Evolutionary conservation across 1,140 invertebrate species (phyloP).

Genomic region (Zaprionus nigranus): DNA sequence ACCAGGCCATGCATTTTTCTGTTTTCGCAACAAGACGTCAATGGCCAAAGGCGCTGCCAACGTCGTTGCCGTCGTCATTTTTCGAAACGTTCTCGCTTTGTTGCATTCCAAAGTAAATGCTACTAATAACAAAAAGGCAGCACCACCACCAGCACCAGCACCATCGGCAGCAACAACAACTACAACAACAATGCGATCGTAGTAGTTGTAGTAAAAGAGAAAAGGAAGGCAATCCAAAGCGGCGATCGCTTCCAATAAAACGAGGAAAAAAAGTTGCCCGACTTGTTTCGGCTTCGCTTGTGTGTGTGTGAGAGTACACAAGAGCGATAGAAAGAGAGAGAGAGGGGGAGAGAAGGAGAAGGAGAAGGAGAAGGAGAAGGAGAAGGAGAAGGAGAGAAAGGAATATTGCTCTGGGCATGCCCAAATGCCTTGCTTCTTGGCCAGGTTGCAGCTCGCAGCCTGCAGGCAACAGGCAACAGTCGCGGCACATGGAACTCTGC

Average conservation of each 20-base stretch:
- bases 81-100: conserved; percentile 81
- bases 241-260: conserved; percentile 70
- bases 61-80: conserved; percentile 60
- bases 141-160: conserved; percentile 32
- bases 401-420: conserved; percentile 39
- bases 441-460: conserved; percentile 32
- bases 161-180: conserved; percentile 45
- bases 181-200: conserved; percentile 26
- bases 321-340: conserved; percentile 1
- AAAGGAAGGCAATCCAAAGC: conserved; percentile 77
- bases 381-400: conserved; percentile 11
- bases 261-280: conserved; percentile 74
- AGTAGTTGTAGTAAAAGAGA: conserved; percentile 60
- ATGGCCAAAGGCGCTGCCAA: conserved; percentile 55
- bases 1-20: conserved; percentile 75
- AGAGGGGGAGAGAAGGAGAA: background rate
- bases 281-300: conserved; percentile 69
- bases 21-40: conserved; percentile 64
- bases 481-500: conserved; percentile 48
- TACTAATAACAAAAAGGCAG: conserved; percentile 75
- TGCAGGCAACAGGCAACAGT: conserved; percentile 25
- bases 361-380: conserved; percentile 4
- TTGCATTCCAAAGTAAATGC: conserved; percentile 82
- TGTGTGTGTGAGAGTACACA: conserved; percentile 5
- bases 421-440: conserved; percentile 49